Conservation (phyloP, 2,888 invertebrate species). For the Blera fallax region DNA sequence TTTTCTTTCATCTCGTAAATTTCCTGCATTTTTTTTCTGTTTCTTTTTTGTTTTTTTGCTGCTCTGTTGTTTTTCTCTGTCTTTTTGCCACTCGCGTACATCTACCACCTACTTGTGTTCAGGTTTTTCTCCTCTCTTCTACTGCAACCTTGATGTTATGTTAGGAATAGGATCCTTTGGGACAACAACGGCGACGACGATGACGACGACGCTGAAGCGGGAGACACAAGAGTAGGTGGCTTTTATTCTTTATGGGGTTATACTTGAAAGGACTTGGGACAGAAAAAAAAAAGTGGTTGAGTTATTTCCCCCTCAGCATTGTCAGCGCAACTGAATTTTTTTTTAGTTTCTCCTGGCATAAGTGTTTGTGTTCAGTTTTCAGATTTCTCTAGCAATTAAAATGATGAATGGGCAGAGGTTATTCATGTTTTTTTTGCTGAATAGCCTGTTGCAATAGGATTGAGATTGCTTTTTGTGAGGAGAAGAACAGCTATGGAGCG, state of each 20-base stretch:
- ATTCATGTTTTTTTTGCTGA: constrained; percentile 15
- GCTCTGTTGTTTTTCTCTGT: background rate
- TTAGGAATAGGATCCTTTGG: constrained; percentile 18
- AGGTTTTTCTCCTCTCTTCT: background rate
- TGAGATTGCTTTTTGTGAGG: constrained; percentile 25
- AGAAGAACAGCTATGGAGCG: background rate
- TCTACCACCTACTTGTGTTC: background rate
- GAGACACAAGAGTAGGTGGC: constrained; percentile 39
- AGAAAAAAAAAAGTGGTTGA: constrained; percentile 2
- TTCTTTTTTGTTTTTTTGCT: no score
- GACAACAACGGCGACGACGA: background rate
- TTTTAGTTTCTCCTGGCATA: background rate
- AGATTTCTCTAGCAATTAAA: constrained; percentile 64
- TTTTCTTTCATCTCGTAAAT: constrained; percentile 62
- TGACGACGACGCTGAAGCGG: no score
- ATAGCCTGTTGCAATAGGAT: constrained; percentile 51
- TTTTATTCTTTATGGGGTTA: constrained; percentile 12
- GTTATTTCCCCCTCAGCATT: constrained; percentile 9
- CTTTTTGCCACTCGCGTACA: background rate
- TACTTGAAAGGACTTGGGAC: constrained; percentile 13
- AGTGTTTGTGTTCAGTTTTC: constrained; percentile 57
- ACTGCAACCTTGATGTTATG: constrained; percentile 45
- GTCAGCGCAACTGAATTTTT: constrained; percentile 29
- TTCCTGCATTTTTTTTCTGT: constrained; percentile 15
- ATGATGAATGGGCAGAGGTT: constrained; percentile 65